Evolutionary conservation across 2,888 invertebrate genomes (phyloP), one percentile per base, ranked within the genome.

Genomic region (Arenicola marina): DNA sequence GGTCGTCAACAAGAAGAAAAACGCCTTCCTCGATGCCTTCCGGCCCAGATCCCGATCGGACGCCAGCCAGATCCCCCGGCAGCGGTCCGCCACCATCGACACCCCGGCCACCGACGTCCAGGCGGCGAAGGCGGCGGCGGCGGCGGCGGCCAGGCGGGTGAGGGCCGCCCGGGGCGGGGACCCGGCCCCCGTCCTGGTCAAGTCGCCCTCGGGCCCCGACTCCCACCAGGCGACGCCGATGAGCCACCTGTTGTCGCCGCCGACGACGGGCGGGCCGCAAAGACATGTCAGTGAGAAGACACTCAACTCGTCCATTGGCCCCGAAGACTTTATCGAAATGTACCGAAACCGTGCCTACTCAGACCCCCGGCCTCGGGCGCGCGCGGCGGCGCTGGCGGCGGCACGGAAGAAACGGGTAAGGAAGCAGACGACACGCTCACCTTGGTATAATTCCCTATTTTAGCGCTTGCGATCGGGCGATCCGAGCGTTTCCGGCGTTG

Each of bases 341-440:
- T 71, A 62, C 60, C 60, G 71, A 18, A 56, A 59, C 32, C 56
- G 71, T n/a, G 67, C 71, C 11, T 67, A 70, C 55, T 67, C 69
- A 2, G 71, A 71, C 45, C 57, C 69, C 18, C 56, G 58, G 43
- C 29, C 56, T 33, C 54, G 54, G 0, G 51, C 51, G 31, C 33
- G 26, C 11, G 29, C 53, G 15, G 53, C 53, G 24, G 53, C 53
- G 4, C 4, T 53, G 32, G 53, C 53, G 15, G 53, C 53, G 4
- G 33, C 31, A 7, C 33, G 31, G 31, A 53, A 32, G 32, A 28
- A 32, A 48, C 48, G 48, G 48, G 48, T 48, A 11, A 48, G 48
- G 11, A 24, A 21, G n/a, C n/a, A n/a, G n/a, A n/a, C n/a, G n/a
- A n/a, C n/a, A n/a, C n/a, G n/a, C n/a, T n/a, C n/a, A n/a, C n/a